A percentile compares a stretch with the other conserved stretches of the same genome.
These are phyloP conservation scores for Drosophila repletoides DNA, from an alignment of 1,140 invertebrate species.

Conservation along the genomic window DNA sequence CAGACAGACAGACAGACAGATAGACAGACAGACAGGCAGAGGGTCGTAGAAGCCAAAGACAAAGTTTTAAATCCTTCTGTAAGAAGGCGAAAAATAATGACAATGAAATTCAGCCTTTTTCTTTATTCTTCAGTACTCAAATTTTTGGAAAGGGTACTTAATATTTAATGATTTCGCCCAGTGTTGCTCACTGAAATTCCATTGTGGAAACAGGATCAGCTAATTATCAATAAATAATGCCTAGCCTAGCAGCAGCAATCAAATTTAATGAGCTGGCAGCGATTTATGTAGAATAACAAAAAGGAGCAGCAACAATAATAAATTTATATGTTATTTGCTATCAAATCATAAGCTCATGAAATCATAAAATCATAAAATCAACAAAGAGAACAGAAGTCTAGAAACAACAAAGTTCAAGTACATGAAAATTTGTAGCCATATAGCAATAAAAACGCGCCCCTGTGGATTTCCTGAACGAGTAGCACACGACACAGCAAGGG, in stretches of 20 bases:
- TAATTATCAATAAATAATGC: conserved; percentile 57
- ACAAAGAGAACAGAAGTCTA: neutral
- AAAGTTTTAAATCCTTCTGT: too few species aligned
- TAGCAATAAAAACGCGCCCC: conserved; percentile 26
- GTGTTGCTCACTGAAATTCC: conserved; percentile 1
- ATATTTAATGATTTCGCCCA: too few species aligned
- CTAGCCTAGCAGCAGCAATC: conserved; percentile 31
- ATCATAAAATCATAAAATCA: conserved; percentile 55
- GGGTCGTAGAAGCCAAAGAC: neutral
- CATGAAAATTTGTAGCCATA: conserved; percentile 42
- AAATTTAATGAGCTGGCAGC: conserved; percentile 67
- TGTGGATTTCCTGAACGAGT: conserved; percentile 35
- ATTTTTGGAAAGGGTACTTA: too few species aligned
- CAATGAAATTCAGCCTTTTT: too few species aligned
- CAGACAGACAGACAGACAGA: too few species aligned
- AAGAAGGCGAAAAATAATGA: too few species aligned
- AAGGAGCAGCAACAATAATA: conserved; percentile 10
- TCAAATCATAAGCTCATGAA: conserved; percentile 75
- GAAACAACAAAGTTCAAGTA: conserved; percentile 47
- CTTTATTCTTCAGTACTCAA: too few species aligned
- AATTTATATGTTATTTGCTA: conserved; percentile 60
- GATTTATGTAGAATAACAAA: conserved; percentile 49
- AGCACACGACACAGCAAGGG: conserved; percentile 27
- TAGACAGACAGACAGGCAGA: too few species aligned
- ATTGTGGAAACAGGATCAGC: conserved; percentile 23